These are phyloP conservation scores for Cephus pulcher DNA, from an alignment of 2,888 invertebrate species.

Conservation along the genomic window DNA sequence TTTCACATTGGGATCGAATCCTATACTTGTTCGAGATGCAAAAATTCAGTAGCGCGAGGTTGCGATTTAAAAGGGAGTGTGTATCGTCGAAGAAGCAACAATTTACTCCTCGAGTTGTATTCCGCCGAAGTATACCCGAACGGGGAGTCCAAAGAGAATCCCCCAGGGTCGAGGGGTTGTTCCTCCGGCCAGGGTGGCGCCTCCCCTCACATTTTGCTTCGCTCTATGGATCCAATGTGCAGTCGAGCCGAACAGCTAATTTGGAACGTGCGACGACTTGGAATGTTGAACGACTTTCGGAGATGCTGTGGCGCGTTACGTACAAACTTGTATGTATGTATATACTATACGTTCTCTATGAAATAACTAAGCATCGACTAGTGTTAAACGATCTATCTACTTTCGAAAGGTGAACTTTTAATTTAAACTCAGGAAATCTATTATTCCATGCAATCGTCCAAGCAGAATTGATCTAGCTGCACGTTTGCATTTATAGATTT, in stretches of 20 bases:
- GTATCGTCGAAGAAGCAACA: not conserved
- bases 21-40: not conserved
- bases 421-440: not conserved
- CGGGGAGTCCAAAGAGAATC: not conserved
- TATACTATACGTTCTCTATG: not conserved
- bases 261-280: conserved; percentile 63
- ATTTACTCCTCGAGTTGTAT: not conserved
- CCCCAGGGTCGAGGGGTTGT: not conserved
- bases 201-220: conserved; percentile 26
- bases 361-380: not conserved
- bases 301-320: conserved; percentile 7
- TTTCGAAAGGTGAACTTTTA: not conserved
- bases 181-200: conserved; percentile 1
- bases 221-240: conserved; percentile 58
- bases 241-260: conserved; percentile 62
- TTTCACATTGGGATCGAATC: not conserved
- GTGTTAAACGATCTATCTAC: not conserved
- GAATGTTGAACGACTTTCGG: conserved; percentile 45
- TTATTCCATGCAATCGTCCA: not conserved
- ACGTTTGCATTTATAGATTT: not conserved
- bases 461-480: not conserved
- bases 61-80: not conserved
- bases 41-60: not conserved
- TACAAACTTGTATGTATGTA: not conserved
- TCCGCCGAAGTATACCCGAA: not conserved